Conservation (phyloP, 2,888 invertebrate species). For the Xylota segnis region DNA sequence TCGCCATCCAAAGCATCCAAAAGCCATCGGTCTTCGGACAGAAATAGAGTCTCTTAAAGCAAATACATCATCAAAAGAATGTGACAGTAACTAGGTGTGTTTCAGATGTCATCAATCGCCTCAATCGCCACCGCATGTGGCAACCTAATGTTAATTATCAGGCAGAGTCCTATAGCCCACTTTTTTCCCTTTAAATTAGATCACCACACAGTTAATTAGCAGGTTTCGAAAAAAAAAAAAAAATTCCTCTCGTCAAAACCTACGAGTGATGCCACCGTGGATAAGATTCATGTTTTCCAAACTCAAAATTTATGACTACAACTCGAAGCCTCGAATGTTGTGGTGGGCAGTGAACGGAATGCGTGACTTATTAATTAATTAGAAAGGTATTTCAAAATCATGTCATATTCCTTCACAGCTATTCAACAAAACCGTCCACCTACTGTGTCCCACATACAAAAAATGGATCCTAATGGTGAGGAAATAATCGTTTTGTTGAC, state of each 20-base stretch:
- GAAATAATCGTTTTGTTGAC: constrained; percentile 14
- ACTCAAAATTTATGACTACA: not conserved
- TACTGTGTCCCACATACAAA: not conserved
- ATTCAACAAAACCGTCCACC: not conserved
- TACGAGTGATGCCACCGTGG: not conserved
- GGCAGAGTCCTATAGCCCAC: not conserved
- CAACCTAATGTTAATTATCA: too few species aligned
- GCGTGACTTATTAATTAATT: not conserved
- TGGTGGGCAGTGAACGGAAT: not conserved
- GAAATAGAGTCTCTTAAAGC: too few species aligned
- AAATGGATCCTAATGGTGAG: not conserved
- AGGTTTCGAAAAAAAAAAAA: constrained; percentile 2
- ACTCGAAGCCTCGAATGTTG: not conserved
- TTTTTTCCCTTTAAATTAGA: not conserved
- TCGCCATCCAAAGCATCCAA: too few species aligned
- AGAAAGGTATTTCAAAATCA: constrained; percentile 11
- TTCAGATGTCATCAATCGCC: too few species aligned
- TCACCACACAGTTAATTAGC: not conserved
- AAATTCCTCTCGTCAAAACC: not conserved
- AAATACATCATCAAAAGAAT: not conserved
- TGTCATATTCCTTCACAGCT: not conserved
- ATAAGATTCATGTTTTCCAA: not conserved
- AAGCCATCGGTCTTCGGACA: too few species aligned
- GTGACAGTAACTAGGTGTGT: not conserved
- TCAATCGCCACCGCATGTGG: not conserved